A percentile compares a stretch with the other conserved stretches of the same genome.
Evolutionary conservation across 2,797 vertebrate species (phyloP).

Genomic region (Chloroceryle amazona): DNA sequence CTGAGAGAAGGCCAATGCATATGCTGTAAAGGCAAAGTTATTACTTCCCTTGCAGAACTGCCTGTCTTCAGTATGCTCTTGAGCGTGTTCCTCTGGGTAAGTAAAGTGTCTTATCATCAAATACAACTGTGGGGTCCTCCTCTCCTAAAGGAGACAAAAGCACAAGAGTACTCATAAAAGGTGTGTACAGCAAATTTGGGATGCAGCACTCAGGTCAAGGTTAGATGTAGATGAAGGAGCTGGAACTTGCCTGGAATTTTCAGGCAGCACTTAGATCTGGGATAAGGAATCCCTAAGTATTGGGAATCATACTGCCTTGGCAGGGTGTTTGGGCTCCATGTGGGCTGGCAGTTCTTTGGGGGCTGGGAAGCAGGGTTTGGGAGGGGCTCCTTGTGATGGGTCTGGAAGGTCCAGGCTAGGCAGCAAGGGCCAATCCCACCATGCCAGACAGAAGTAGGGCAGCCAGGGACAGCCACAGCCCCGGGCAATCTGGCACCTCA

Average conservation of each 20-base stretch:
- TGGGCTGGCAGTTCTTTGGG: neutral
- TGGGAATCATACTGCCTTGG: neutral
- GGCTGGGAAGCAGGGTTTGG: neutral
- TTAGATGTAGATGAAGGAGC: neutral
- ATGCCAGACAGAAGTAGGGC: neutral
- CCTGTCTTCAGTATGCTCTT: neutral
- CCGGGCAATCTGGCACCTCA: fast-evolving
- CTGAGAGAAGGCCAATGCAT: neutral
- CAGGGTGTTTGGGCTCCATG: neutral
- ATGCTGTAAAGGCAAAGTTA: neutral
- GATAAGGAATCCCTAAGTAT: neutral
- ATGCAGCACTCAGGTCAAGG: neutral
- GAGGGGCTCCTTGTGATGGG: fast-evolving
- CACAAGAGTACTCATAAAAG: neutral
- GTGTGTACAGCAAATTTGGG: neutral
- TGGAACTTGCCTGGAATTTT: neutral
- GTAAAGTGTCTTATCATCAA: neutral
- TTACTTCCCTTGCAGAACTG: neutral
- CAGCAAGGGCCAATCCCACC: neutral
- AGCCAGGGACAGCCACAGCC: neutral
- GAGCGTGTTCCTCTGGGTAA: neutral
- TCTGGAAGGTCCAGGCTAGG: fast-evolving
- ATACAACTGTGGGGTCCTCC: neutral
- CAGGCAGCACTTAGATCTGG: neutral
- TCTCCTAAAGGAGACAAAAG: neutral